phyloP scores from a whole-genome alignment of 1,140 invertebrate species.

The Tetranychus cinnabarinus region DNA sequence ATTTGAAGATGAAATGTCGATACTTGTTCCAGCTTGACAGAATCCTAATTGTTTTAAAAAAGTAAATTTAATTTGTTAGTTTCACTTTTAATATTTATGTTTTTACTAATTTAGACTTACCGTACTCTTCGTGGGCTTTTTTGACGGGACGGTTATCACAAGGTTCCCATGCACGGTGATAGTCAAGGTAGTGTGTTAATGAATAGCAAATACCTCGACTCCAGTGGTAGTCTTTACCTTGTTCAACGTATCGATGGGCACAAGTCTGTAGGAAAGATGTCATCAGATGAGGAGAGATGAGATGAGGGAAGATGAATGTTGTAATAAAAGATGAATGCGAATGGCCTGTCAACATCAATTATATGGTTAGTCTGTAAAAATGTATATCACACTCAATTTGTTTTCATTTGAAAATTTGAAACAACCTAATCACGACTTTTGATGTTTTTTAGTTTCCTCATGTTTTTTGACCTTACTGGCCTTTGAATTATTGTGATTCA shows the following conservation, averaged over 20 bases:
- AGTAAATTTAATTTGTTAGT: not conserved
- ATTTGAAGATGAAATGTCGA: slow-evolving; percentile 33
- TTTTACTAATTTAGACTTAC: slow-evolving; percentile 21
- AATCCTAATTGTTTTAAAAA: slow-evolving; percentile 30
- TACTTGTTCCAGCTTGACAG: slow-evolving; percentile 77
- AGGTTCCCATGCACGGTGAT: slow-evolving; percentile 44
- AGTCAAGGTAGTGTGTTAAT: slow-evolving; percentile 43
- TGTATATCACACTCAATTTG: no score
- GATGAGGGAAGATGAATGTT: no score
- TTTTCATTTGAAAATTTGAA: no score
- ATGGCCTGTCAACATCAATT: no score
- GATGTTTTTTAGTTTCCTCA: no score
- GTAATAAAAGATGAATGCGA: no score
- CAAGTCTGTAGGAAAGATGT: slow-evolving; percentile 37
- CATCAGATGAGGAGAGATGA: no score
- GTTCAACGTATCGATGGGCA: slow-evolving; percentile 59
- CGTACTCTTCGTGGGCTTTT: slow-evolving; percentile 25
- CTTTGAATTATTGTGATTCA: no score
- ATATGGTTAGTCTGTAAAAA: no score
- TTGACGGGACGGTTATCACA: slow-evolving; percentile 25
- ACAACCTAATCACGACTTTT: no score
- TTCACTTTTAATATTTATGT: slow-evolving; percentile 12
- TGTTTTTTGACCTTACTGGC: no score
- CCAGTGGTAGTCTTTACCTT: slow-evolving; percentile 42
- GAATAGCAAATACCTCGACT: slow-evolving; percentile 72